Conservation (phyloP, 2,888 invertebrate species). For the Plagodis dolabraria region DNA sequence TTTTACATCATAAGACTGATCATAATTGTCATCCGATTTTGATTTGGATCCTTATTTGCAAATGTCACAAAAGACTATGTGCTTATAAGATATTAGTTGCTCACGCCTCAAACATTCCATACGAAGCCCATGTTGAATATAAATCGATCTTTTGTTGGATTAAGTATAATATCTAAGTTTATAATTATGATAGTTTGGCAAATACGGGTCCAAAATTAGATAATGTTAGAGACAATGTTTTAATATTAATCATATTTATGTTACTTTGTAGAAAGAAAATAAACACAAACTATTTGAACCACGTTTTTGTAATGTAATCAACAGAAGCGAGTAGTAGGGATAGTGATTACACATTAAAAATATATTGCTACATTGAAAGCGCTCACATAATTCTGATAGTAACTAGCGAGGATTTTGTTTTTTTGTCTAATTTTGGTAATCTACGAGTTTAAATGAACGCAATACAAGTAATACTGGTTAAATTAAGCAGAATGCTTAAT, state of each 20-base stretch:
- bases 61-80: slow-evolving; percentile 24
- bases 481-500: slow-evolving; percentile 15
- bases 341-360: slow-evolving; percentile 15
- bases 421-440: too few relatives aligned
- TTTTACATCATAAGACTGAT: slow-evolving; percentile 71
- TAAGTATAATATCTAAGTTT: slow-evolving; percentile 19
- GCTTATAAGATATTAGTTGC: slow-evolving; percentile 15
- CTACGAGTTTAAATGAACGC: too few relatives aligned
- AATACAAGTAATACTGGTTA: slow-evolving; percentile 10
- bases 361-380: neutral
- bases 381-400: slow-evolving; percentile 1
- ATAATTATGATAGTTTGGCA: slow-evolving; percentile 24
- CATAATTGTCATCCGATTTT: slow-evolving; percentile 36
- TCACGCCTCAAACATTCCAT: slow-evolving; percentile 24
- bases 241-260: slow-evolving; percentile 28
- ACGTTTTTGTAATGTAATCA: slow-evolving; percentile 10
- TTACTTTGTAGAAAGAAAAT: slow-evolving; percentile 15
- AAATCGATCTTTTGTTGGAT: slow-evolving; percentile 9
- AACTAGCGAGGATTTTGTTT: too few relatives aligned
- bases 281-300: slow-evolving; percentile 18
- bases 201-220: slow-evolving; percentile 31
- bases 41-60: slow-evolving; percentile 32
- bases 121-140: slow-evolving; percentile 4
- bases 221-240: slow-evolving; percentile 22
- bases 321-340: slow-evolving; percentile 19